phyloP scores from a whole-genome alignment of 30 jellyfish, hydroid and myxozoan genomes.

The Turritopsis dohrnii region DNA sequence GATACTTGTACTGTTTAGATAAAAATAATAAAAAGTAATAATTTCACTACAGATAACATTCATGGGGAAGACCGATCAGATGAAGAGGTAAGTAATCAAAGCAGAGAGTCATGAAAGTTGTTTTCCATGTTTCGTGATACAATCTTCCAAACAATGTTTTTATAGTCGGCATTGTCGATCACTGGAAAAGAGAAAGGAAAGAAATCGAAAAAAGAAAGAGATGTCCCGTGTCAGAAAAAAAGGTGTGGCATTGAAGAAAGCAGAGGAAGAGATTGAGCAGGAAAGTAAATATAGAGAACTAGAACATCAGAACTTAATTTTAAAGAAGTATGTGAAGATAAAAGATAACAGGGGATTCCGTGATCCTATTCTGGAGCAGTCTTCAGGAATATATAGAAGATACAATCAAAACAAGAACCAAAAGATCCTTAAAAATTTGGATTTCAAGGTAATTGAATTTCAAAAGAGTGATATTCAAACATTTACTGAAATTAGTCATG shows the following conservation, averaged over 20 bases:
- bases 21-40: too few species aligned
- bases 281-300: too few species aligned
- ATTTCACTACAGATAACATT: too few species aligned
- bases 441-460: not conserved
- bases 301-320: too few species aligned
- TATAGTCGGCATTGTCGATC: too few species aligned
- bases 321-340: too few species aligned
- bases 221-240: not conserved
- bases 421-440: not conserved
- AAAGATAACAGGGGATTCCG: not conserved
- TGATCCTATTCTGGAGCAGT: not conserved
- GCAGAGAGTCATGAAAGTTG: not conserved
- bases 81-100: not conserved
- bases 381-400: not conserved
- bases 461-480: not conserved
- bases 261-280: too few species aligned
- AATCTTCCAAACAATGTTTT: too few species aligned
- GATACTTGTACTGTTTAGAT: too few species aligned
- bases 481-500: not conserved
- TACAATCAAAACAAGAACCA: not conserved
- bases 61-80: too few species aligned
- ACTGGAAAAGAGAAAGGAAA: not conserved
- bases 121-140: too few species aligned
- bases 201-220: constrained; percentile 1
- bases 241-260: constrained; percentile 1